phyloP scores from a whole-genome alignment of 2,797 vertebrate species.

The Oophaga sylvatica region DNA sequence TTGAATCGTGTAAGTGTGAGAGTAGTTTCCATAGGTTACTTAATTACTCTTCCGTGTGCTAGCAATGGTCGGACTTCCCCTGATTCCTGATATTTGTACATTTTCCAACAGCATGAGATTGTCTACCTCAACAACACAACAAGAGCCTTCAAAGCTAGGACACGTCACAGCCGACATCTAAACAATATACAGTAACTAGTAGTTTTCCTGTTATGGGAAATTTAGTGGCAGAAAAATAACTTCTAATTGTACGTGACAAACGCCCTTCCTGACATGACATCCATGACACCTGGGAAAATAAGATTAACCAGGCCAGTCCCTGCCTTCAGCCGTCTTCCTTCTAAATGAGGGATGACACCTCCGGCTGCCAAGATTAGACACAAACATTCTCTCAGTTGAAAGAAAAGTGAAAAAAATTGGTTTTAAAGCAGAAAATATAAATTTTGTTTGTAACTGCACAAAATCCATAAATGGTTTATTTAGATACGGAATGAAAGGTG shows the following conservation, averaged over 20 bases:
- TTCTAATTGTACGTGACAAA: not conserved
- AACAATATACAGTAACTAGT: not conserved
- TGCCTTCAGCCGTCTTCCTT: not conserved
- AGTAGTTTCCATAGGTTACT: not conserved
- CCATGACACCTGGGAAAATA: slow-evolving; percentile 21
- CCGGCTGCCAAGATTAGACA: not conserved
- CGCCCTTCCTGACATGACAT: slow-evolving; percentile 17
- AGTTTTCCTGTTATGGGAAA: slow-evolving; percentile 30
- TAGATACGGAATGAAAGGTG: not conserved
- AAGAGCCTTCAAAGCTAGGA: not conserved
- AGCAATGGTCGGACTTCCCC: not conserved
- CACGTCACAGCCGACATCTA: not conserved
- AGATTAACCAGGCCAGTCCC: not conserved
- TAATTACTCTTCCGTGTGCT: not conserved
- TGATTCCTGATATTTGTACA: not conserved
- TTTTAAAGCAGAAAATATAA: not conserved
- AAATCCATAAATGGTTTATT: not conserved
- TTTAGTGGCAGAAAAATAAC: not conserved
- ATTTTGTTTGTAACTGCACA: not conserved
- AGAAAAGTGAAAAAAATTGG: not conserved
- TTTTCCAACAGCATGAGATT: slow-evolving; percentile 10
- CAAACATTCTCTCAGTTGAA: not conserved
- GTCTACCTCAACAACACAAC: slow-evolving; percentile 11
- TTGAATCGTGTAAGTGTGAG: not conserved
- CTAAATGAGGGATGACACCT: not conserved